Evolutionary conservation across 1,140 invertebrate genomes (phyloP).

Genomic region (Bombyx mandarina): DNA sequence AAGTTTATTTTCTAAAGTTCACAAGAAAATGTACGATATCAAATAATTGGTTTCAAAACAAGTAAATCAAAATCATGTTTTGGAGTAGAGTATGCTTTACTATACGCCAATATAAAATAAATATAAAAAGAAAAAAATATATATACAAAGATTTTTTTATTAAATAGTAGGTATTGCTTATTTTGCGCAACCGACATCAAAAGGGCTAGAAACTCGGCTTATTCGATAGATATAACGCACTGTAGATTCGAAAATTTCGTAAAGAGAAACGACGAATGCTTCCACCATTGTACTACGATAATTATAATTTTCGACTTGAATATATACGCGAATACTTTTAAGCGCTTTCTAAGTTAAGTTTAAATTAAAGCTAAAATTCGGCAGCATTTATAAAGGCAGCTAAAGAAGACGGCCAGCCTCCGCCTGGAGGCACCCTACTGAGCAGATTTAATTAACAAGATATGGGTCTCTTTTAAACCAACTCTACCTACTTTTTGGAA

Average conservation of each 20-base stretch:
- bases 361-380: conserved; percentile 62
- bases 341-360: conserved; percentile 45
- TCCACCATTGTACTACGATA: conserved; percentile 11
- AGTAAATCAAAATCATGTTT: no score
- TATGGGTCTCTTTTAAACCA: conserved; percentile 63
- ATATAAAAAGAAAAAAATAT: no score
- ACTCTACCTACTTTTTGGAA: conserved; percentile 53
- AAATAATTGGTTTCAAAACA: no score
- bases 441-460: conserved; percentile 69
- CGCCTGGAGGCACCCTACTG: conserved; percentile 51
- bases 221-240: conserved; percentile 5
- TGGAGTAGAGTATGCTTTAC: no score
- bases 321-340: conserved; percentile 39
- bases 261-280: conserved; percentile 10
- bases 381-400: conserved; percentile 47
- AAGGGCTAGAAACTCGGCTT: conserved; percentile 3
- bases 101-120: no score
- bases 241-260: conserved; percentile 6
- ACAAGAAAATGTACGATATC: no score
- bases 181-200: conserved; percentile 6
- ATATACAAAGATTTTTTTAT: no score
- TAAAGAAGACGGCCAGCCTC: conserved; percentile 33
- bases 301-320: conserved; percentile 21
- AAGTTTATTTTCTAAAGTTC: no score
- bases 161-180: conserved; percentile 10